Evolutionary conservation across 2,113 vertebrate species (phyloP).

Genomic region (Rissa tridactyla): DNA sequence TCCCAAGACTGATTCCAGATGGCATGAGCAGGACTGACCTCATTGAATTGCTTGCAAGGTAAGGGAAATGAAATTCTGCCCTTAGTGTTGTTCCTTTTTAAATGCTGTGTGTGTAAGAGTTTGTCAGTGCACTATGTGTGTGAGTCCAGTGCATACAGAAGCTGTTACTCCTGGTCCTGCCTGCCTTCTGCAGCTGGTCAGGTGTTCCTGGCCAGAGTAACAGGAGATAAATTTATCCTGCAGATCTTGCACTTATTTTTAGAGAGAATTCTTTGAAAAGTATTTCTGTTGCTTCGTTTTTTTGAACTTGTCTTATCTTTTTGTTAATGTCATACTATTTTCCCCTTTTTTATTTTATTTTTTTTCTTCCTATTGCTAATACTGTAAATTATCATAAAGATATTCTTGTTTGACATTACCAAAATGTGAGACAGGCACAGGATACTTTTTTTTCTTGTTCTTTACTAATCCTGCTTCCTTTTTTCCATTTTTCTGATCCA

Average conservation of each 20-base stretch:
- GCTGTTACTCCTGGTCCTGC: neutral
- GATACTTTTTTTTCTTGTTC: neutral
- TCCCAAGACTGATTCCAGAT: slow-evolving; percentile 96
- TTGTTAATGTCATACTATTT: neutral
- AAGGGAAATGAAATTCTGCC: slow-evolving; percentile 12
- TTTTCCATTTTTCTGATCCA: neutral
- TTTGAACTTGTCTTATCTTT: neutral
- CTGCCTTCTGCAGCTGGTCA: neutral
- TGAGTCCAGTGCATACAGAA: neutral
- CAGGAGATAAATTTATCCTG: neutral
- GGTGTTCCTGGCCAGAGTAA: neutral
- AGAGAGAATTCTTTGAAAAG: neutral
- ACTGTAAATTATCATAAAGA: neutral
- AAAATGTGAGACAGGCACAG: neutral
- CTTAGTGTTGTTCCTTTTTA: neutral
- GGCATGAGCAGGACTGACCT: slow-evolving; percentile 99
- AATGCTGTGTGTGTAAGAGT: neutral
- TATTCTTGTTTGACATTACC: neutral
- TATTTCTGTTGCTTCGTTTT: neutral
- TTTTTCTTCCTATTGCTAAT: neutral
- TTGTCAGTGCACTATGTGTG: neutral
- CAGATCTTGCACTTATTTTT: neutral
- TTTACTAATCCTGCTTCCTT: neutral
- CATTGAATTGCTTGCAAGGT: slow-evolving; percentile 97
- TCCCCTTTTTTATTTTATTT: rapidly evolving